Conservation (phyloP, 1,140 invertebrate species). For the Zaprionus davidi region DNA sequence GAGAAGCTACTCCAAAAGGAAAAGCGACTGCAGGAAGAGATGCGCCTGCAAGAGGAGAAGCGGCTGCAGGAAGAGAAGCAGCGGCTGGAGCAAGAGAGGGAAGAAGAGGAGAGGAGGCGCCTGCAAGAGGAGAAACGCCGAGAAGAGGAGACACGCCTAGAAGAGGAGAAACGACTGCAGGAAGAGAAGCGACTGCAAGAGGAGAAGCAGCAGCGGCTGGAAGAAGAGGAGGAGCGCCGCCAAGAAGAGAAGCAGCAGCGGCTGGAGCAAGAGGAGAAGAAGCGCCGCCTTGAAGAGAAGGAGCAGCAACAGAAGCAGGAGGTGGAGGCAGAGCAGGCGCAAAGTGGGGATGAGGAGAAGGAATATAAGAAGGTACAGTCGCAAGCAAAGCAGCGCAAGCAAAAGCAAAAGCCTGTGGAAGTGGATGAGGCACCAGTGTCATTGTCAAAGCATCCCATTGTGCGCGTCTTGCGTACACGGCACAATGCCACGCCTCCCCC, state of each 20-base stretch:
- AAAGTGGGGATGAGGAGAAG: not conserved
- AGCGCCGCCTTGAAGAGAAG: not conserved
- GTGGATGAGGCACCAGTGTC: no score
- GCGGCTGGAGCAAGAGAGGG: not conserved
- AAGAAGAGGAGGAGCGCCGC: not conserved
- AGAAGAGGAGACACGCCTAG: no score
- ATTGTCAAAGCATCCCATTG: not conserved
- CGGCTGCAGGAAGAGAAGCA: not conserved
- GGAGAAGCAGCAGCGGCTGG: not conserved
- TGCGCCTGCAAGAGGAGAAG: not conserved
- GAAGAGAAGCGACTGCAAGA: not conserved
- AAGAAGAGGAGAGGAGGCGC: not conserved
- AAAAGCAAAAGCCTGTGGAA: not conserved
- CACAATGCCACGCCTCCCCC: not conserved
- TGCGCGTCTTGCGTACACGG: not conserved
- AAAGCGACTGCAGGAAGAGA: not conserved
- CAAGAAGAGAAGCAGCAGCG: not conserved
- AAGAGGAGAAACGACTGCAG: not conserved
- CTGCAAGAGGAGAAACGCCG: not conserved
- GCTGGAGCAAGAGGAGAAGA: not conserved
- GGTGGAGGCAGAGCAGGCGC: not conserved
- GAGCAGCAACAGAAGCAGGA: not conserved
- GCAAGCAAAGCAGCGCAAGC: not conserved
- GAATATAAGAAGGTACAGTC: not conserved
- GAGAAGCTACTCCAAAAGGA: not conserved